A percentile compares a stretch with the other conserved stretches of the same genome.
phyloP scores from a whole-genome alignment of 1,140 invertebrate genomes.

The Solenopsis fugax region DNA sequence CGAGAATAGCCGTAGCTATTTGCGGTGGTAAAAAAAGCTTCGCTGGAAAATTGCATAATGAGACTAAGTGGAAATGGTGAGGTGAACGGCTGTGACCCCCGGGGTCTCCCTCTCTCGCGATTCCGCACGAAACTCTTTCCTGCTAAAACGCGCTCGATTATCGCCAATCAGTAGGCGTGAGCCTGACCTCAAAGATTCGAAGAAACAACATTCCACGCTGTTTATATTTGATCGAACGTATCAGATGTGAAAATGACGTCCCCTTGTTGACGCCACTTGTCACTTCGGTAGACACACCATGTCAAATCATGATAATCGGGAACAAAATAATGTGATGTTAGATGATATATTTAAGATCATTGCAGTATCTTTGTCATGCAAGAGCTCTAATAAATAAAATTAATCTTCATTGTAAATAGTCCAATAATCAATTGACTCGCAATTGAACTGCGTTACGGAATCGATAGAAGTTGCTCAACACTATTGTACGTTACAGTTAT shows the following conservation, averaged over 20 bases:
- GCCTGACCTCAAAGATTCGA: conserved; percentile 22
- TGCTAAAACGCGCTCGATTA: background rate
- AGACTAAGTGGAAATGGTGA: conserved; percentile 40
- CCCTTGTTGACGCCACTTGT: background rate
- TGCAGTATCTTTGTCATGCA: background rate
- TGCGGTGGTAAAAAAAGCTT: conserved; percentile 65
- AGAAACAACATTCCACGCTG: conserved; percentile 6
- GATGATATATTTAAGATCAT: conserved; percentile 29
- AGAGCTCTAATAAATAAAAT: background rate
- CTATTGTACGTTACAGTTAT: too few species aligned
- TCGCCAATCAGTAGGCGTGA: background rate
- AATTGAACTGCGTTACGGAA: background rate
- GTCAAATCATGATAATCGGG: background rate
- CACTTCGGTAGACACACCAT: background rate
- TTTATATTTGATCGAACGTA: background rate
- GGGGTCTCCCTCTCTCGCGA: too few species aligned
- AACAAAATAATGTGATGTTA: background rate
- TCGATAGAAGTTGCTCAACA: background rate
- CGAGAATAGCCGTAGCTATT: conserved; percentile 69
- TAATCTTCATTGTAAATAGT: background rate
- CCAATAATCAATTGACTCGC: background rate
- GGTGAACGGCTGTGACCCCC: conserved; percentile 69
- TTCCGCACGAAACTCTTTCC: conserved; percentile 8
- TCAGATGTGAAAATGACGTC: background rate
- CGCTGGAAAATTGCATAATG: conserved; percentile 74